Evolutionary conservation across 1,140 invertebrate species (phyloP).

Genomic region (Asbolus verrucosus): DNA sequence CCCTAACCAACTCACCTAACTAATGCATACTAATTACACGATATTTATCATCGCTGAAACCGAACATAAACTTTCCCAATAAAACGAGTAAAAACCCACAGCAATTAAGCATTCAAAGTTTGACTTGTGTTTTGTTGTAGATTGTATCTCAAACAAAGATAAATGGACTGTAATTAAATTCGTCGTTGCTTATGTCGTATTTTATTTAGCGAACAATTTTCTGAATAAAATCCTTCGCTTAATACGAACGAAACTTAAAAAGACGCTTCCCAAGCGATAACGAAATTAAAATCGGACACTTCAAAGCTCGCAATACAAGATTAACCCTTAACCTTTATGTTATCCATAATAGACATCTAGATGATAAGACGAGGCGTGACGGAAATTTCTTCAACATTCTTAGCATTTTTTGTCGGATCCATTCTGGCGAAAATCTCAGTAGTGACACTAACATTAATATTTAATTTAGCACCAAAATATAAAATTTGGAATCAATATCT

Average conservation of each 20-base stretch:
- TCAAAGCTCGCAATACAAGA: too few species aligned
- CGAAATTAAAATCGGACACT: neutral
- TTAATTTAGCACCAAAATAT: too few species aligned
- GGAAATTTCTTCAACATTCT: neutral
- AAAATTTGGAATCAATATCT: too few species aligned
- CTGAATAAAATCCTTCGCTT: conserved; percentile 10
- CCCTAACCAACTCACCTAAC: neutral
- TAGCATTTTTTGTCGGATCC: neutral
- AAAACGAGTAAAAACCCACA: conserved; percentile 6
- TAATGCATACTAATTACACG: conserved; percentile 26
- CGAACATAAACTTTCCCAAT: conserved; percentile 10
- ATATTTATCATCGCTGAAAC: conserved; percentile 4
- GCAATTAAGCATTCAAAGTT: conserved; percentile 19
- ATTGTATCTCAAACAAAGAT: conserved; percentile 21
- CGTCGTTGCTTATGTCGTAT: neutral
- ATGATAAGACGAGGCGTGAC: neutral
- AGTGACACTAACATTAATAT: too few species aligned
- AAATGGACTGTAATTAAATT: conserved; percentile 33
- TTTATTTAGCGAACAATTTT: conserved; percentile 17
- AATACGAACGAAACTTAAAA: neutral
- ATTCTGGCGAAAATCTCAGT: too few species aligned
- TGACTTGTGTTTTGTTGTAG: conserved; percentile 34
- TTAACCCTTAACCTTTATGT: neutral
- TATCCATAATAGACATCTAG: neutral
- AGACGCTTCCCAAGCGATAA: neutral